Conservation (phyloP, 2,113 vertebrate genomes). For the Ictalurus furcatus region DNA sequence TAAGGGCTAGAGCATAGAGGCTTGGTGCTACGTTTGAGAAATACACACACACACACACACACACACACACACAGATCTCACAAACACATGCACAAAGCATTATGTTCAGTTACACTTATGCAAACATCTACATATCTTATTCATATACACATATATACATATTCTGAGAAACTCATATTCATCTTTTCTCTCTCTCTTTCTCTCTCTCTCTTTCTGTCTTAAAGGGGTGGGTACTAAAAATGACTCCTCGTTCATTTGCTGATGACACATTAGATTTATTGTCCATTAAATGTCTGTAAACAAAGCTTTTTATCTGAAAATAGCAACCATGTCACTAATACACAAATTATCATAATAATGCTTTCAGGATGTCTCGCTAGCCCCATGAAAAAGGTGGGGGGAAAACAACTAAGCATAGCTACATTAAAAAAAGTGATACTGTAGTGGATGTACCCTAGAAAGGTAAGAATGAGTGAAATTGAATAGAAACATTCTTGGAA, state of each 20-base stretch:
- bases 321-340: neutral
- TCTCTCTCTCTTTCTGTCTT: neutral
- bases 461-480: no score
- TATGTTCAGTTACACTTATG: neutral
- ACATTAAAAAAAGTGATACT: neutral
- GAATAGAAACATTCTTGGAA: neutral
- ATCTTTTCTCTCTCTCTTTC: constrained; percentile 16
- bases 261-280: neutral
- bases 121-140: neutral
- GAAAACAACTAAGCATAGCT: no score
- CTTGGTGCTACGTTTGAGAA: neutral
- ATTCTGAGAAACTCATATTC: constrained; percentile 18
- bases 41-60: neutral
- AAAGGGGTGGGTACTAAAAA: neutral
- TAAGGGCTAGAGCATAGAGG: neutral
- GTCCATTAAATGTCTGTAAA: neutral
- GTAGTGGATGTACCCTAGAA: neutral
- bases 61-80: neutral
- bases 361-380: neutral
- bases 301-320: neutral
- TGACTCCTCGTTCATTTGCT: neutral
- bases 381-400: neutral
- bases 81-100: neutral
- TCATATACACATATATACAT: no score
- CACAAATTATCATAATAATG: neutral